Conservation (phyloP, 2,797 vertebrate species). For the Arrhamphus sclerolepis region DNA sequence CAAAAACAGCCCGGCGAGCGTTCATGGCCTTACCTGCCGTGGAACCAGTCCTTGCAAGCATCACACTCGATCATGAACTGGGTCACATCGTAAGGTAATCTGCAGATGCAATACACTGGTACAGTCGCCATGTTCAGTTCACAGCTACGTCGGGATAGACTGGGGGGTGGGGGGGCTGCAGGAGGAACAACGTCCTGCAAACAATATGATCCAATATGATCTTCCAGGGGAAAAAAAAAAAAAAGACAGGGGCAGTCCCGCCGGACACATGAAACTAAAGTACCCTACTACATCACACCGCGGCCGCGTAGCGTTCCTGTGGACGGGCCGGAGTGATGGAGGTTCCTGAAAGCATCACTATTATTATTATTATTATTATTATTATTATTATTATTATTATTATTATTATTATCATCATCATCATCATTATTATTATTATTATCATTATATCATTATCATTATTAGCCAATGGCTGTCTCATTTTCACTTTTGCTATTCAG, state of each 20-base stretch:
- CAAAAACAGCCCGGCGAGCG: constrained; percentile 30
- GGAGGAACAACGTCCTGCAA: constrained; percentile 81
- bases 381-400: too few species aligned
- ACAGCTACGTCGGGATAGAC: constrained; percentile 85
- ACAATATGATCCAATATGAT: constrained; percentile 80
- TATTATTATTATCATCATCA: too few species aligned
- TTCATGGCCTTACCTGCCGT: constrained; percentile 90
- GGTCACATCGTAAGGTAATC: constrained; percentile 98
- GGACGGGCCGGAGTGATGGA: constrained; percentile 46
- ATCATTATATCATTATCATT: too few species aligned
- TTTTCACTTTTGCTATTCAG: too few species aligned
- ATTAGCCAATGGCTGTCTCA: too few species aligned
- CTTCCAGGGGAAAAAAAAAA: constrained; percentile 64
- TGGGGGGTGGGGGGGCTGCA: constrained; percentile 74
- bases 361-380: constrained; percentile 66
- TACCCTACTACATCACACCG: constrained; percentile 57
- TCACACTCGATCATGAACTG: constrained; percentile 99
- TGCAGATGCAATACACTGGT: constrained; percentile 98
- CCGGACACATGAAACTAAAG: constrained; percentile 72
- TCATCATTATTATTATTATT: too few species aligned
- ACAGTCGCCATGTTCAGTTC: constrained; percentile 98
- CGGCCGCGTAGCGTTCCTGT: constrained; percentile 30
- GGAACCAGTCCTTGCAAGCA: constrained; percentile 98
- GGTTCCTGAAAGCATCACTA: constrained; percentile 74
- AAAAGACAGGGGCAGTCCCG: constrained; percentile 72